These are phyloP conservation scores for Nephrotoma guestfalica DNA, from an alignment of 2,888 invertebrate genomes.

Conservation along the genomic window DNA sequence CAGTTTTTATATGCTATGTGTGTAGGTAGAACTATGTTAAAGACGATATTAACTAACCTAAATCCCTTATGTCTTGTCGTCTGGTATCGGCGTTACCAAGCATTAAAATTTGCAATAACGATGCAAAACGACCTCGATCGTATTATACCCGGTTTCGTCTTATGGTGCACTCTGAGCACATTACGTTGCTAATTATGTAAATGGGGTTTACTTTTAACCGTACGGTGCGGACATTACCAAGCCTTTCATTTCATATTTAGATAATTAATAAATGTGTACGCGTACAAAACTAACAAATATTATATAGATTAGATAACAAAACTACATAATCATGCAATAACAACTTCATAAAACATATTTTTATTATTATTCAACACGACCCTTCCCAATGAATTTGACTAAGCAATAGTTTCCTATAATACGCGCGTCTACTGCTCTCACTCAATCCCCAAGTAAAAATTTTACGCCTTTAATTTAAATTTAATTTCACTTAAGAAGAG, in stretches of 20 bases:
- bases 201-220: not conserved
- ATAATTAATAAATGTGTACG: not conserved
- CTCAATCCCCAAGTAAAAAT: not conserved
- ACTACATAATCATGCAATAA: not conserved
- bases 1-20: not conserved
- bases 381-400: not conserved
- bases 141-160: not conserved
- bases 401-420: not conserved
- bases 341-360: not conserved
- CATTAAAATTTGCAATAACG: not conserved
- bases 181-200: not conserved
- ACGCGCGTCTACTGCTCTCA: not conserved
- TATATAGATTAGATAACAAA: not conserved
- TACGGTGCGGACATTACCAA: not conserved
- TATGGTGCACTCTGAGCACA: not conserved
- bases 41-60: too few relatives aligned
- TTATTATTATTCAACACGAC: not conserved
- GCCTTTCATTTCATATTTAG: not conserved
- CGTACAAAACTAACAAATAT: not conserved
- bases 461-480: constrained; percentile 1
- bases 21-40: not conserved
- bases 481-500: not conserved
- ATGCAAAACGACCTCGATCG: not conserved
- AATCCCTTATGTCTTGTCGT: too few relatives aligned
- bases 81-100: not conserved